phyloP scores from a whole-genome alignment of 2,113 vertebrate species.

The Nycticebus coucang region DNA sequence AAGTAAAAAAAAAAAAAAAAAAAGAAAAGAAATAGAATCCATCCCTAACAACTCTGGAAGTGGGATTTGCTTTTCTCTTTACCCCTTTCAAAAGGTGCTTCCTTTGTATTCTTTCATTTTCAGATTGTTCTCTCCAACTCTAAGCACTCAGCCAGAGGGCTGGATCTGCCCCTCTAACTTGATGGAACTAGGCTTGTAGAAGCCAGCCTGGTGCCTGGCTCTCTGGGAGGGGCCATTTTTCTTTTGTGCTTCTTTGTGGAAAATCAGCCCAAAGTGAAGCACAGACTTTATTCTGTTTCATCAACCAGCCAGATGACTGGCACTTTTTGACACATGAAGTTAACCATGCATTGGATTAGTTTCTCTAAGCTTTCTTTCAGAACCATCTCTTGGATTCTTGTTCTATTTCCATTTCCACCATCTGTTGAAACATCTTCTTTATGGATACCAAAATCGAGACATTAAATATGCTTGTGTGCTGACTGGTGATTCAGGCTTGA shows the following conservation, averaged over 20 bases:
- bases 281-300: background rate
- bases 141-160: background rate
- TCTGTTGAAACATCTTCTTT: conserved; percentile 51
- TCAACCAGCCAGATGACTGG: background rate
- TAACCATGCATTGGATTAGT: background rate
- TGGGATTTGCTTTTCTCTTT: background rate
- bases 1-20: background rate
- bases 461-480: conserved; percentile 17
- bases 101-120: background rate
- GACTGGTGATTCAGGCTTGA: conserved; percentile 16
- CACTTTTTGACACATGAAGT: background rate
- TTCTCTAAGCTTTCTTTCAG: conserved; percentile 45
- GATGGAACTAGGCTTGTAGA: background rate
- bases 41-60: background rate
- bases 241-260: conserved; percentile 19
- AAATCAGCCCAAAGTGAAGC: background rate
- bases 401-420: conserved; percentile 36
- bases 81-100: background rate
- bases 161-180: background rate
- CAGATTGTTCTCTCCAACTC: background rate
- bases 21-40: background rate
- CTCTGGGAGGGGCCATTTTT: background rate
- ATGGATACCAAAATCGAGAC: background rate
- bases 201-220: background rate
- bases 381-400: conserved; percentile 26